Base-by-base conservation (phyloP, 2,888 invertebrate genomes). In the Pocota personata region DNA sequence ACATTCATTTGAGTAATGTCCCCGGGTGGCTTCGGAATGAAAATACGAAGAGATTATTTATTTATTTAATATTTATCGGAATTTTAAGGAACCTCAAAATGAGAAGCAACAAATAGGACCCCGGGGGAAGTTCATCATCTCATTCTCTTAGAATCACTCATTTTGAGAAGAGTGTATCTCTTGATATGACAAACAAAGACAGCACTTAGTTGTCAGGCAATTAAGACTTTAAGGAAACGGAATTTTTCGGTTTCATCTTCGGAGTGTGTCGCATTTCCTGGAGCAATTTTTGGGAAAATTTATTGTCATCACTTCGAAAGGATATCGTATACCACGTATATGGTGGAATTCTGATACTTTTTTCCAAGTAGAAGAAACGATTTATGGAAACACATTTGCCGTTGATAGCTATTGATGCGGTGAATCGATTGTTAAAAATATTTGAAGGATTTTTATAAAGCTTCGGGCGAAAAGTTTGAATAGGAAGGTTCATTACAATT, bases 1-100 rank as follows among this genome's bases (percentile, higher is more conserved):
- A 57, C n/a, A 32, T 35, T 19, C 35, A 57, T 57, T 57, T 57
- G 19, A 8, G 7, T 57, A 57, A 57, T 57, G 32, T 35, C 57
- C 57, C 32, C 16, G 19, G n/a, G 32, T 12, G 16, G 32, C 10
- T 1, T 40, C 12, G 40, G 2, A 52, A 35, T 57, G 12, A 19
- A 57, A 19, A 55, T 30, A 16, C 16, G 8, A 19, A 24, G 50
- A 27, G 24, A 50, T 50, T 50, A 50, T 43, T 35, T 46, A 14
- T 8, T 46, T 19, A 32, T 48, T 48, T 32, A 57, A 35, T 64
- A 64, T 48, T n/a, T 19, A 64, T 48, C 21, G 19, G 8, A 48
- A 48, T 43, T 62, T 62, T 12, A 30, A 62, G 14, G 27, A 14
- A 43, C 7, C 24, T 4, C 4, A 40, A 24, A 0, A 19, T 10